Base-by-base conservation (phyloP, 1,140 invertebrate species). In the Penaeus vannamei region DNA sequence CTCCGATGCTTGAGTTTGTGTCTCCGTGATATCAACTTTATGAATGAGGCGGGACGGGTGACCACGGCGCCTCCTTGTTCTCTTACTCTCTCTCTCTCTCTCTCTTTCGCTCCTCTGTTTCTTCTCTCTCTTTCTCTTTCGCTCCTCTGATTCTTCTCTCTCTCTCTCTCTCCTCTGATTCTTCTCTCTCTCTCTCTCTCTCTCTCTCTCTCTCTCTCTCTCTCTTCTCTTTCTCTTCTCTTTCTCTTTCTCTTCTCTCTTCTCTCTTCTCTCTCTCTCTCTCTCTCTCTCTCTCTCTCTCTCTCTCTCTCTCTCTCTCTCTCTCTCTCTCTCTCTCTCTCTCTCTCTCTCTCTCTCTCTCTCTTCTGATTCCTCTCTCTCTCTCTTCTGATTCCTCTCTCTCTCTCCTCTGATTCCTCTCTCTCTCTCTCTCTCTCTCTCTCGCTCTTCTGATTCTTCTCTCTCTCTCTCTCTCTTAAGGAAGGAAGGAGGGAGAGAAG, bases 231-330 rank as follows among this genome's bases (percentile, higher is more conserved):
- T 76, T 4, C 20, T 19, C 20, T 19, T 76, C 72, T 76, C 72
- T 76, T 19, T 76, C 72, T 76, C 72, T 76, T 76, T 19, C 20
- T 19, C 20, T 19, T 76, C 72, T 76, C 72, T 76, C 72, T 26
- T 7, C 7, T 1, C 19, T 14, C 19, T 3, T 46, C 29, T 12
- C 29, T 46, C 26, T 36, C 77, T 80, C 77, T 80, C 77, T 80
- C 77, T 80, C 82, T 84, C 82, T 36, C 62, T 84, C 62, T 84
- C 36, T 23, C 62, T 61, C 62, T 62, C 32, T 62, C 82, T 84
- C 82, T 36, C 62, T 61, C 82, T 84, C 82, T 42, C 60, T 66
- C 61, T 66, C 82, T 42, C 62, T 62, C 59, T 62, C 32, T 64
- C 32, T 84, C 82, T 83, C 29, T 62, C 29, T 83, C 76, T 62